Conservation (phyloP, 2,113 vertebrate genomes). For the Tinamus guttatus region DNA sequence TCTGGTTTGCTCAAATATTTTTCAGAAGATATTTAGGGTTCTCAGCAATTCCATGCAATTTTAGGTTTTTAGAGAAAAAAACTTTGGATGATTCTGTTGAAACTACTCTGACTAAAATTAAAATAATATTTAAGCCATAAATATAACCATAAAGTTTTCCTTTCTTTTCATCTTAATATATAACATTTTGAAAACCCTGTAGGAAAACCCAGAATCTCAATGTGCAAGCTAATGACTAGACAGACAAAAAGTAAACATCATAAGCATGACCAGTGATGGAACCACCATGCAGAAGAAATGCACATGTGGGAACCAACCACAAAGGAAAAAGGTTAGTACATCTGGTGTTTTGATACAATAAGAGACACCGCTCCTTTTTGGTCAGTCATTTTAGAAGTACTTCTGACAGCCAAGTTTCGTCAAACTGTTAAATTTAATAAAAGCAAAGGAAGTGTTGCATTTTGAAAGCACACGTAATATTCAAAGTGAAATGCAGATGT, state of each 20-base stretch:
- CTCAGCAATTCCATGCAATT: not conserved
- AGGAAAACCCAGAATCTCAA: not conserved
- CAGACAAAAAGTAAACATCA: not conserved
- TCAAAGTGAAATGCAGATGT: conserved; percentile 13
- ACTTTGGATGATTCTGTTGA: not conserved
- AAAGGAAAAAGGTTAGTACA: not conserved
- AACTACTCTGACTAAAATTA: not conserved
- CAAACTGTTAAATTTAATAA: conserved; percentile 7
- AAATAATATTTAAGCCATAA: not conserved
- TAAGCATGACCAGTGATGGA: not conserved
- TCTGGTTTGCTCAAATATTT: not conserved
- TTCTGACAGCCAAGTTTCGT: not conserved
- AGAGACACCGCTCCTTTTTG: not conserved
- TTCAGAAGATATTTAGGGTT: not conserved
- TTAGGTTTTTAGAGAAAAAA: not conserved
- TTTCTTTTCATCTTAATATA: not conserved
- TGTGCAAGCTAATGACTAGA: not conserved
- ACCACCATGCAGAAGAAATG: not conserved
- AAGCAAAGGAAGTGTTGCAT: not conserved
- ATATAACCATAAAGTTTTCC: not conserved
- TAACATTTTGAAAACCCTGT: not conserved
- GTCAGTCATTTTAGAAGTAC: not conserved
- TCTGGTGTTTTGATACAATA: not conserved
- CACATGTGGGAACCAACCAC: not conserved
- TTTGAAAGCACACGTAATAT: not conserved